phyloP scores from a whole-genome alignment of 2,113 vertebrate genomes.

The Copsychus sechellarum region DNA sequence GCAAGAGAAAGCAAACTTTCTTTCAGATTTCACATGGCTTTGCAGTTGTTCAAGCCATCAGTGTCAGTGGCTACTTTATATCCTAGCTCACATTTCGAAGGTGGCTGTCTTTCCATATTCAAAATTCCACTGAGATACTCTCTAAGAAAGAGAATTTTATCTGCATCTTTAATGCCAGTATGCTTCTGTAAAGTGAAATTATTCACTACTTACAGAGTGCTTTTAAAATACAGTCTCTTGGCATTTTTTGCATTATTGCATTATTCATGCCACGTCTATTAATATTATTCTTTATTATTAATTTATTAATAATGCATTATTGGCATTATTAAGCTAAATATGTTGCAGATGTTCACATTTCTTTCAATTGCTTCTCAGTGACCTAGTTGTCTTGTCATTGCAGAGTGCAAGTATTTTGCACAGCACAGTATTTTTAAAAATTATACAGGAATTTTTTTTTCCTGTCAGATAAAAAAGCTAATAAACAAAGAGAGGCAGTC shows the following conservation, averaged over 20 bases:
- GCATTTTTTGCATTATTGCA: background rate
- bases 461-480: background rate
- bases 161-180: background rate
- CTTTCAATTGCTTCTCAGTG: background rate
- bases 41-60: slow-evolving; percentile 74
- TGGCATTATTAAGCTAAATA: background rate
- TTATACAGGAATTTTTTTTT: background rate
- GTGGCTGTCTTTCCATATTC: background rate
- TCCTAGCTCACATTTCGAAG: slow-evolving; percentile 58
- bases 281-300: background rate
- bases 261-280: too few species aligned
- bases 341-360: background rate
- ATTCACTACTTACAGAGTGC: background rate
- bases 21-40: slow-evolving; percentile 28
- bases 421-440: background rate
- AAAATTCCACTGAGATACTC: slow-evolving; percentile 34
- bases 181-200: background rate
- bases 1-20: background rate
- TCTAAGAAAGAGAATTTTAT: slow-evolving; percentile 41
- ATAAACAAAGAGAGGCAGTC: background rate
- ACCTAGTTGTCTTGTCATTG: background rate
- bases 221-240: background rate
- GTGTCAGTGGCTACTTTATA: slow-evolving; percentile 59
- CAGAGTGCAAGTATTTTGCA: background rate
- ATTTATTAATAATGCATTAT: too few species aligned